These are phyloP conservation scores for Unio pictorum DNA, from an alignment of 2,888 invertebrate genomes.

Conservation along the genomic window DNA sequence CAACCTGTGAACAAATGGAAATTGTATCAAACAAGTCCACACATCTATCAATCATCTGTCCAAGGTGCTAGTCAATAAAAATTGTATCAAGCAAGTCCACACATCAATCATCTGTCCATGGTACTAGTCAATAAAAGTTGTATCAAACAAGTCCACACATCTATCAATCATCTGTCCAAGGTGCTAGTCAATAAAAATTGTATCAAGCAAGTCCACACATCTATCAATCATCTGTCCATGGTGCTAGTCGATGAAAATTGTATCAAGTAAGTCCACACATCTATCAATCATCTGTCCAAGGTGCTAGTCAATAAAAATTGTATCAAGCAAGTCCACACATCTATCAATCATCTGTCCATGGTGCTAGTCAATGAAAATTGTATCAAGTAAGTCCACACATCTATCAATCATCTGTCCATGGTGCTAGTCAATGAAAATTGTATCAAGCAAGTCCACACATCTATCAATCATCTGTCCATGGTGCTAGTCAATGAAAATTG, in stretches of 20 bases:
- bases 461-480: too few relatives aligned
- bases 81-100: not conserved
- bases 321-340: not conserved
- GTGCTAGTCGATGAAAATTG: not conserved
- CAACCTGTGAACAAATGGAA: conserved; percentile 45
- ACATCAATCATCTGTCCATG: too few relatives aligned
- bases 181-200: not conserved
- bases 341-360: too few relatives aligned
- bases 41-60: too few relatives aligned
- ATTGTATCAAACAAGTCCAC: not conserved
- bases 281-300: too few relatives aligned
- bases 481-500: not conserved
- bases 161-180: too few relatives aligned
- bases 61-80: not conserved
- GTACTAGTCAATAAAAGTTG: not conserved
- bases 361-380: not conserved
- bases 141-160: not conserved
- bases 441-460: not conserved
- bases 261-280: not conserved
- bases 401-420: too few relatives aligned
- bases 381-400: not conserved
- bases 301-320: not conserved
- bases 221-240: too few relatives aligned
- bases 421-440: not conserved
- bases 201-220: not conserved